Conservation (phyloP, 2,113 vertebrate species). For the Sceloporus undulatus region DNA sequence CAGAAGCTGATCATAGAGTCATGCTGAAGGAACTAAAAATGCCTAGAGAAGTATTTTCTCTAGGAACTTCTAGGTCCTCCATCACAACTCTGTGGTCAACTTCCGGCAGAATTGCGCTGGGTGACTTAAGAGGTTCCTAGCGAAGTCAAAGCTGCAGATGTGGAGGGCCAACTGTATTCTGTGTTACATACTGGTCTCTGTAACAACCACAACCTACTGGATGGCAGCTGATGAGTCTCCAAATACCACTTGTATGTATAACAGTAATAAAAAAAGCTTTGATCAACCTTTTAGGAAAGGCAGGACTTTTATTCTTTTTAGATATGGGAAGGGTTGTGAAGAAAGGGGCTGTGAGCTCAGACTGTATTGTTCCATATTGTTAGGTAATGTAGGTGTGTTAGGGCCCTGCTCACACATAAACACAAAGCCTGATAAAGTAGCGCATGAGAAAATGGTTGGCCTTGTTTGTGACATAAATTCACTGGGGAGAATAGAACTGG, state of each 20-base stretch:
- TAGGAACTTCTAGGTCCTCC: too few relatives aligned
- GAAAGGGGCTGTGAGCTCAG: background rate
- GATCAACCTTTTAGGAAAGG: background rate
- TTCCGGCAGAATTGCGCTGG: too few relatives aligned
- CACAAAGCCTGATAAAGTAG: background rate
- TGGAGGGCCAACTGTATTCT: background rate
- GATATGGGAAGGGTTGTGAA: background rate
- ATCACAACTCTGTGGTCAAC: too few relatives aligned
- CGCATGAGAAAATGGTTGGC: background rate
- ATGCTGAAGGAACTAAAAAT: too few relatives aligned
- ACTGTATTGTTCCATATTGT: background rate
- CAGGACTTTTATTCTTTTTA: background rate
- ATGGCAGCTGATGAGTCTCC: background rate
- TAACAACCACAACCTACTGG: background rate
- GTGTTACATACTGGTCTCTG: background rate
- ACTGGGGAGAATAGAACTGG: background rate
- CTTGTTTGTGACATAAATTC: background rate
- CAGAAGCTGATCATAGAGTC: too few relatives aligned
- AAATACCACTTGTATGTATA: background rate
- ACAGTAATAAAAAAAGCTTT: background rate
- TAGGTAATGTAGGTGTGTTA: background rate
- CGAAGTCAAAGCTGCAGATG: too few relatives aligned
- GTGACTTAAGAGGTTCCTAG: too few relatives aligned
- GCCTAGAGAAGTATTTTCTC: too few relatives aligned
- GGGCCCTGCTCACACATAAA: background rate